These are phyloP conservation scores for Gila orcuttii DNA, from an alignment of 2,113 vertebrate species.

Conservation along the genomic window DNA sequence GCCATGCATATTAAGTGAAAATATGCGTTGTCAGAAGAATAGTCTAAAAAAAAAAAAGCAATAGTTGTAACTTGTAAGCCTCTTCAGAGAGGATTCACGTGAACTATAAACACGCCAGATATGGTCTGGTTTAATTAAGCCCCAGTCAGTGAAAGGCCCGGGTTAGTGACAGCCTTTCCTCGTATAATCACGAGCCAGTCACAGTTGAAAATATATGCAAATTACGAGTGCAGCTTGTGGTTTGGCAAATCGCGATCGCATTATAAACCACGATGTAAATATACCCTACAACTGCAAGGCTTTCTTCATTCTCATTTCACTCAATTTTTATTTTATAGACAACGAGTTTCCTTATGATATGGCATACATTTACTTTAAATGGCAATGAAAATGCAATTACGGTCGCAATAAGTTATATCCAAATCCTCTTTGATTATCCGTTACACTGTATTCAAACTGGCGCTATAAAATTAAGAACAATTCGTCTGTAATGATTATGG, in stretches of 20 bases:
- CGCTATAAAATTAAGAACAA: constrained; percentile 99
- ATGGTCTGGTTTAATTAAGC: constrained; percentile 42
- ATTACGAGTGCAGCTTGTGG: constrained; percentile 91
- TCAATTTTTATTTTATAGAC: constrained; percentile 88
- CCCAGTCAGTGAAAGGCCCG: constrained; percentile 72
- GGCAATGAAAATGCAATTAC: constrained; percentile 92
- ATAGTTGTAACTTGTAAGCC: constrained; percentile 15
- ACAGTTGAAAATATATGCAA: constrained; percentile 94
- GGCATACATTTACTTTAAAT: constrained; percentile 88
- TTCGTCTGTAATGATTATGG: constrained; percentile 99
- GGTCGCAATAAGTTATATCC: constrained; percentile 94
- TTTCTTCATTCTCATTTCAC: constrained; percentile 85
- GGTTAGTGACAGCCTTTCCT: constrained; percentile 82
- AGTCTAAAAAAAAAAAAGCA: background rate
- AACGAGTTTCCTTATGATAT: constrained; percentile 84
- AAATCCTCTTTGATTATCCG: constrained; percentile 98
- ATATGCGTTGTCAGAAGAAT: background rate
- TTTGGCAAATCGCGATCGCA: constrained; percentile 87
- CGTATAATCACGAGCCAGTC: constrained; percentile 84
- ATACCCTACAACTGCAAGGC: constrained; percentile 84
- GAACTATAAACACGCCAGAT: constrained; percentile 36
- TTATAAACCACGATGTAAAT: constrained; percentile 85
- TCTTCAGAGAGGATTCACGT: constrained; percentile 29
- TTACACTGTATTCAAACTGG: constrained; percentile 98
- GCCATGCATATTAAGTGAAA: background rate